Evolutionary conservation across 2,888 invertebrate species (phyloP), one percentile per base, ranked within the genome.

Genomic region (Belgica antarctica): DNA sequence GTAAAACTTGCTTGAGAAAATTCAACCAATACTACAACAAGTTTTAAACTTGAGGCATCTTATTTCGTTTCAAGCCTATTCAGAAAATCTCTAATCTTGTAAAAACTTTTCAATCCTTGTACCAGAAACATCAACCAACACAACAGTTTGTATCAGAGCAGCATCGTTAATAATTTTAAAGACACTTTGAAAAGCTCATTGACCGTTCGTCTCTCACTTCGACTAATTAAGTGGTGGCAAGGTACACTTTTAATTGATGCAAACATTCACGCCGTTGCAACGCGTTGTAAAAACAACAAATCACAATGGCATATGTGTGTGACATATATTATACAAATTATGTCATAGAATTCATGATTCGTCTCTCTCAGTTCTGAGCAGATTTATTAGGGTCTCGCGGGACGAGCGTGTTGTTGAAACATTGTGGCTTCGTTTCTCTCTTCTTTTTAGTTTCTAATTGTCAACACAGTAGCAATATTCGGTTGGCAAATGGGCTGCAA

Each of bases 301-400:
- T 41, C 41, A n/a, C 41, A 41, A 41, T 41, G 41, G 41, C 41
- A 41, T 41, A 41, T 41, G 10, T 41, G 52, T 22, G 22, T 22
- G 22, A 52, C 52, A 52, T 52, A 19, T 52, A 52, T 22, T 19
- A 52, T 52, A 22, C 22, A 52, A 52, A 52, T 52, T 52, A 52
- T 52, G 17, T 52, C 52, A 52, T 22, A 22, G 22, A 52, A 52
- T 17, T 52, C 17, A 52, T 52, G 52, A 52, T 52, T 52, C 22
- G 17, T 52, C n/a, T 41, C 17, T 52, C 19, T 52, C 22, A 52
- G 17, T 22, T 22, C 12, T 52, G 52, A 52, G 52, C 17, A 17
- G 52, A 52, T 52, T 52, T 52, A 52, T 52, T 12, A 41, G 41
- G 15, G 52, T 52, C 52, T 52, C 52, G 22, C 17, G 22, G 22